phyloP scores from a whole-genome alignment of 2,797 vertebrate species.

The Protosalanx chinensis region DNA sequence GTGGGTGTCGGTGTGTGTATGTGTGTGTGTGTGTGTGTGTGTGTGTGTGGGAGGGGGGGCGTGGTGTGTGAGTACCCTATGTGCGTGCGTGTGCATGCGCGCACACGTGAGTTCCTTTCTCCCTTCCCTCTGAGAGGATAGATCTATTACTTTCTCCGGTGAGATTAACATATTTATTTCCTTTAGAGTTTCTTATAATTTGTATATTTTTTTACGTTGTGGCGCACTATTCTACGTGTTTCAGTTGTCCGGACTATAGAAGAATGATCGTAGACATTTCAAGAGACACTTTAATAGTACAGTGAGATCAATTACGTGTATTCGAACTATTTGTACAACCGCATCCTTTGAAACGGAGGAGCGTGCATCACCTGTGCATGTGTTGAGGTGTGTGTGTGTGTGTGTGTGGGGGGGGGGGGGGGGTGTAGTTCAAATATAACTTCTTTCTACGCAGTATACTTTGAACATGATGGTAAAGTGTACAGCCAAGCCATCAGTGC shows the following conservation, averaged over 20 bases:
- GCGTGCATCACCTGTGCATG: slow-evolving; percentile 38
- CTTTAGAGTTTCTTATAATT: not conserved
- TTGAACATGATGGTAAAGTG: not conserved
- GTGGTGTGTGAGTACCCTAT: slow-evolving; percentile 1
- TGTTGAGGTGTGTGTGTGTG: slow-evolving; percentile 20
- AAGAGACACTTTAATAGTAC: no score
- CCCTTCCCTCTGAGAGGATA: not conserved
- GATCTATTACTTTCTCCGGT: not conserved
- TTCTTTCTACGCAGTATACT: not conserved
- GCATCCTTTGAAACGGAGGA: slow-evolving; percentile 20
- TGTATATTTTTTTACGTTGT: not conserved
- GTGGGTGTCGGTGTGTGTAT: not conserved
- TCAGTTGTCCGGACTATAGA: no score
- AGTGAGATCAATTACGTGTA: not conserved
- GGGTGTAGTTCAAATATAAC: not conserved
- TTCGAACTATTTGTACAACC: slow-evolving; percentile 18
- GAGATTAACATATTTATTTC: not conserved
- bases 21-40: not conserved
- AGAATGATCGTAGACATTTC: no score
- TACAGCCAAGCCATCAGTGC: not conserved
- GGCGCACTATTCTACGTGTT: no score
- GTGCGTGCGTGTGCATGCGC: slow-evolving; percentile 8
- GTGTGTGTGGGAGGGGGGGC: not conserved
- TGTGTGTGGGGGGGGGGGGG: slow-evolving; percentile 10
- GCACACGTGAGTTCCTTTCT: not conserved